A percentile compares a stretch with the other conserved stretches of the same genome.
Evolutionary conservation across 2,113 vertebrate genomes (phyloP).

Genomic region (Chloropsis cyanopogon): DNA sequence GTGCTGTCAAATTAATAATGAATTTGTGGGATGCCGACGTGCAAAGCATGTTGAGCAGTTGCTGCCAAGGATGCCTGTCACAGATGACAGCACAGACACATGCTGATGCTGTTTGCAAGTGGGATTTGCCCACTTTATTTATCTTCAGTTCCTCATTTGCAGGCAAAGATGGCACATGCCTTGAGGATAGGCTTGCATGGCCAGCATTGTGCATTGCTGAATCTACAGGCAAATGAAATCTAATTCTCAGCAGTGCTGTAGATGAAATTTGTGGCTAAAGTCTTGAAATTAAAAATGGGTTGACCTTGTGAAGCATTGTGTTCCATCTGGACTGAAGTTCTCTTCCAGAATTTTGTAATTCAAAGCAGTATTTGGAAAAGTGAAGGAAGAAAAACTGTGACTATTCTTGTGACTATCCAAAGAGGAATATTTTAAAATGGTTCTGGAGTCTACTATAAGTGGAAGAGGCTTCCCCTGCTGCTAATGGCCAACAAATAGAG

Average conservation of each 20-base stretch:
- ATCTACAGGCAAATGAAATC: neutral
- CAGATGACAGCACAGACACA: neutral
- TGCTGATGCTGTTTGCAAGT: neutral
- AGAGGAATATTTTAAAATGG: neutral
- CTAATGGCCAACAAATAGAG: neutral
- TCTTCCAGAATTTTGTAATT: neutral
- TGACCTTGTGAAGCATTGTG: neutral
- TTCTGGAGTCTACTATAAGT: neutral
- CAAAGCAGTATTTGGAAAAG: neutral
- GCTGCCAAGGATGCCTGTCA: neutral
- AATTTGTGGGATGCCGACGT: neutral
- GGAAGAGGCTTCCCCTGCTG: neutral
- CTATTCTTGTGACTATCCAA: neutral
- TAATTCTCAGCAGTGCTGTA: neutral
- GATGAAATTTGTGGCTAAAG: neutral
- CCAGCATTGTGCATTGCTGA: neutral
- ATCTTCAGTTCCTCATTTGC: neutral
- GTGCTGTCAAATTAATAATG: neutral
- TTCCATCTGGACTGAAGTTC: neutral
- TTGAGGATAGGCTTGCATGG: neutral
- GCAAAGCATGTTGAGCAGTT: neutral
- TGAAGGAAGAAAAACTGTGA: neutral
- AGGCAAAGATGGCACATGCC: neutral
- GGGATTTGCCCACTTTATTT: neutral
- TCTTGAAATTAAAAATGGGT: neutral